These are phyloP conservation scores for Uria aalge DNA, from an alignment of 2,113 vertebrate species.

Conservation along the genomic window DNA sequence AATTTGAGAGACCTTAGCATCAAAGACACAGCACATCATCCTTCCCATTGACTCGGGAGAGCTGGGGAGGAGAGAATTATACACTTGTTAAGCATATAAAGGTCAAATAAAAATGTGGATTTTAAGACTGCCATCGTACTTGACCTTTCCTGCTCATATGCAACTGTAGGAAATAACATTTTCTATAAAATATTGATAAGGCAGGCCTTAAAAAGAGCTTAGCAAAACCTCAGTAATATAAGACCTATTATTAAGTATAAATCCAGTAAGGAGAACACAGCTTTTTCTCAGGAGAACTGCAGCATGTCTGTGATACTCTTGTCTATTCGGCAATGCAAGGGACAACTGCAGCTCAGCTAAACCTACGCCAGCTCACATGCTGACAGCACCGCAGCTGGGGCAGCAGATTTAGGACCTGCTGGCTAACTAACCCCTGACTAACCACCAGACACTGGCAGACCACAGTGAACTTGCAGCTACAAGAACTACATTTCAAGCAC, in stretches of 20 bases:
- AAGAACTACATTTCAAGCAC: neutral
- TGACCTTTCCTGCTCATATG: neutral
- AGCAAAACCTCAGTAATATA: neutral
- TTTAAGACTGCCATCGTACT: neutral
- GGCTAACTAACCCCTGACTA: neutral
- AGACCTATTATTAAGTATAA: neutral
- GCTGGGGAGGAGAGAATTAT: neutral
- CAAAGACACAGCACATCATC: neutral
- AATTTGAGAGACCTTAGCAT: neutral
- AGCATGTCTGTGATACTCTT: neutral
- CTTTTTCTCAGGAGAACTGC: neutral
- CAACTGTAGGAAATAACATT: neutral
- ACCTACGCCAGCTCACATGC: rapidly evolving
- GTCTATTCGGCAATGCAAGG: neutral
- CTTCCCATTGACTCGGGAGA: neutral
- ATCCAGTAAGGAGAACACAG: neutral
- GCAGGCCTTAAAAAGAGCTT: neutral
- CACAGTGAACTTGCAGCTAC: neutral
- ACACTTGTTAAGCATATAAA: slow-evolving; percentile 1
- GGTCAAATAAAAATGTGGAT: neutral
- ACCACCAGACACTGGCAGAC: neutral
- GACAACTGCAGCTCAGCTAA: neutral
- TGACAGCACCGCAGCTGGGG: neutral
- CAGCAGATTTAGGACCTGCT: neutral
- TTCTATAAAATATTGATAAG: neutral